Evolutionary conservation across 2,797 vertebrate species (phyloP).

Genomic region (Coreius guichenoti): DNA sequence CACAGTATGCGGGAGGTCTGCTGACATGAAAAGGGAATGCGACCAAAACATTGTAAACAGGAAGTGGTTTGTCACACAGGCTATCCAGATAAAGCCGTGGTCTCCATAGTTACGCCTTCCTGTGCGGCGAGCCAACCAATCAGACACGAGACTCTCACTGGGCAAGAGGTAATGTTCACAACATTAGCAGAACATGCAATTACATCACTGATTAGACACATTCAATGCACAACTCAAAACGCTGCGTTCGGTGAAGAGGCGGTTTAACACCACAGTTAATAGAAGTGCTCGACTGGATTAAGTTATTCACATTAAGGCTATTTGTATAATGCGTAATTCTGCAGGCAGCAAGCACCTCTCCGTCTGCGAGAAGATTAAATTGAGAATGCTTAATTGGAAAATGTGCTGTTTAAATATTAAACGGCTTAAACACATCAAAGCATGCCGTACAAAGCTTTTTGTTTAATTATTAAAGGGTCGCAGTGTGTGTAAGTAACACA

Average conservation of each 20-base stretch:
- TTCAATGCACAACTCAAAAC: neutral
- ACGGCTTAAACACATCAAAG: conserved; percentile 69
- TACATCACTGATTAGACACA: conserved; percentile 50
- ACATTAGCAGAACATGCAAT: conserved; percentile 35
- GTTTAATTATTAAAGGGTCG: conserved; percentile 66
- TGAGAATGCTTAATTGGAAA: conserved; percentile 59
- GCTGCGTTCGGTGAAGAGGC: neutral
- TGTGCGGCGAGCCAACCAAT: conserved; percentile 51
- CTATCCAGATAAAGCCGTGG: conserved; percentile 66
- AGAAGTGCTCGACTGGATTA: conserved; percentile 1
- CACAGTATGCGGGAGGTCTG: conserved; percentile 53
- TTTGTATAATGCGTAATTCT: conserved; percentile 36
- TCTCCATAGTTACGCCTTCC: conserved; percentile 65
- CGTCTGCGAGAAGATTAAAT: conserved; percentile 62
- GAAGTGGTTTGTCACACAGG: conserved; percentile 69
- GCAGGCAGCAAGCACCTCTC: conserved; percentile 49
- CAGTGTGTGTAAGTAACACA: conserved; percentile 39
- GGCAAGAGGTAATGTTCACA: conserved; percentile 46
- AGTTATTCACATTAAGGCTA: conserved; percentile 23
- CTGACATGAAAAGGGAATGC: conserved; percentile 57
- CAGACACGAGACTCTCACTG: conserved; percentile 52
- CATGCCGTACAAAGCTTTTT: conserved; percentile 65
- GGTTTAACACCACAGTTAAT: neutral
- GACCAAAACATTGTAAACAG: conserved; percentile 70
- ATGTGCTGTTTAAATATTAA: conserved; percentile 69